phyloP scores from a whole-genome alignment of 2,113 vertebrate genomes.

The Cathartes aura region DNA sequence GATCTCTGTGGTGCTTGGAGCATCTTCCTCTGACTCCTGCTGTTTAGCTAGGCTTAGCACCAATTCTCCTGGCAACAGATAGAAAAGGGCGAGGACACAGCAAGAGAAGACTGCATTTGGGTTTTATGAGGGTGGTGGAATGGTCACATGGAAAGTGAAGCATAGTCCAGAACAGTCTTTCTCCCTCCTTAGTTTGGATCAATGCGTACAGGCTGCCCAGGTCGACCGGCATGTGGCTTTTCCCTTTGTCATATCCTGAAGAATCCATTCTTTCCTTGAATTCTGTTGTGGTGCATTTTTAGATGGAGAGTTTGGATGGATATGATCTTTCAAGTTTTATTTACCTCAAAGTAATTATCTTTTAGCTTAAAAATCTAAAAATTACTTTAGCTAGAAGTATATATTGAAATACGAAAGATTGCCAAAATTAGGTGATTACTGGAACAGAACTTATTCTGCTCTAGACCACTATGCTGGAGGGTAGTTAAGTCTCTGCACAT shows the following conservation, averaged over 20 bases:
- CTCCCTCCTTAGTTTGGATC: not conserved
- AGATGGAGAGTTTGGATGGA: not conserved
- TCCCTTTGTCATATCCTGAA: not conserved
- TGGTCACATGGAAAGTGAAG: not conserved
- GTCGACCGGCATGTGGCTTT: not conserved
- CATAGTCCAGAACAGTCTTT: not conserved
- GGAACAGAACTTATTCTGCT: not conserved
- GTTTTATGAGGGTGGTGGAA: not conserved
- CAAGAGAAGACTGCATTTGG: not conserved
- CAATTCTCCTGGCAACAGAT: fast-evolving
- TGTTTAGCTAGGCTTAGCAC: not conserved
- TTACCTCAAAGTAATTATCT: not conserved
- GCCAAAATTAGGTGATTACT: not conserved
- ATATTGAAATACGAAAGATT: not conserved
- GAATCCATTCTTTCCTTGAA: not conserved
- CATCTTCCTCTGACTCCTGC: not conserved
- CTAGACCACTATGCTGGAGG: not conserved
- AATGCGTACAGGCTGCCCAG: not conserved
- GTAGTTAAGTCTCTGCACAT: not conserved
- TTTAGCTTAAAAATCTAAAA: not conserved
- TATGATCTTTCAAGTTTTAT: not conserved
- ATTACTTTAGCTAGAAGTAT: not conserved
- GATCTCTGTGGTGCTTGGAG: not conserved
- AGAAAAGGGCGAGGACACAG: not conserved
- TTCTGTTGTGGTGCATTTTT: not conserved